A percentile compares a stretch with the other conserved stretches of the same genome.
phyloP scores from a whole-genome alignment of 1,140 invertebrate genomes.

The Drepana arcuata region DNA sequence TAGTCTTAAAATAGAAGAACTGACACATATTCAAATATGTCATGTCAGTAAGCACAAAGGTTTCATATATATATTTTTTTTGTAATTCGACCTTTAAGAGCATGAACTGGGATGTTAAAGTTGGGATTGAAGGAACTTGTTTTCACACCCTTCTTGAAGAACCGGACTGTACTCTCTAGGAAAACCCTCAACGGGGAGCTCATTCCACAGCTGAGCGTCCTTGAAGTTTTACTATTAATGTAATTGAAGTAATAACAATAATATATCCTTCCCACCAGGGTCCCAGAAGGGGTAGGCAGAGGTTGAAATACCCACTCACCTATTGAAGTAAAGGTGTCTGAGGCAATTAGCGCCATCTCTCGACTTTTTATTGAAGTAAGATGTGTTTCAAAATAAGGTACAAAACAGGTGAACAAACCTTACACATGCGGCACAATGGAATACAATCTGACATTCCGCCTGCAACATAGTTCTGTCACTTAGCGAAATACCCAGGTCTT shows the following conservation, averaged over 20 bases:
- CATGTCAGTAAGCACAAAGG: no score
- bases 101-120: no score
- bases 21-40: no score
- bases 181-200: no score
- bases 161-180: no score
- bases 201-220: no score
- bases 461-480: conserved; percentile 73
- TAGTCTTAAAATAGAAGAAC: no score
- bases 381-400: not conserved
- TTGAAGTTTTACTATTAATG: no score
- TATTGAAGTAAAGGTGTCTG: not conserved
- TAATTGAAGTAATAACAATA: not conserved
- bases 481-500: conserved; percentile 81
- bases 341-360: not conserved
- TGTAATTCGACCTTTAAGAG: no score
- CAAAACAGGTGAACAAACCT: conserved; percentile 48
- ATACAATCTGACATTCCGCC: conserved; percentile 82
- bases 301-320: not conserved
- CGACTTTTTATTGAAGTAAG: not conserved
- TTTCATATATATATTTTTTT: no score
- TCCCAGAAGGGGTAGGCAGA: not conserved
- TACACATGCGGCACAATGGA: conserved; percentile 94
- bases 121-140: no score
- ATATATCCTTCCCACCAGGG: not conserved
- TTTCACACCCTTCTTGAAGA: no score